phyloP scores from a whole-genome alignment of 2,113 vertebrate genomes.

The Grantiella picta region DNA sequence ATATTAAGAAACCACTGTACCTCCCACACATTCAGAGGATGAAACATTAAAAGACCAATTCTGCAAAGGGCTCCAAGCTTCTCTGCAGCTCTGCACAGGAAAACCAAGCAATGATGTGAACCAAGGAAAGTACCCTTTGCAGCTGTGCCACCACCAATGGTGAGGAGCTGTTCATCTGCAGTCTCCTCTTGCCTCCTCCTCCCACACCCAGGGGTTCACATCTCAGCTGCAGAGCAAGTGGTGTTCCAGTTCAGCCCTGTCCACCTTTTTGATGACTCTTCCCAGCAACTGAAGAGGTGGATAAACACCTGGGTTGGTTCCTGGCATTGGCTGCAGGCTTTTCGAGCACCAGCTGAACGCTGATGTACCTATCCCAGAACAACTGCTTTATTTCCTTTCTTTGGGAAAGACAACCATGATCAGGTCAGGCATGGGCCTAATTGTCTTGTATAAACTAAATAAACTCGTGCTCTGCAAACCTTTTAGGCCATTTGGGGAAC shows the following conservation, averaged over 20 bases:
- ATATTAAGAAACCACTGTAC: slow-evolving; percentile 23
- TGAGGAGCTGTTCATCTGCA: background rate
- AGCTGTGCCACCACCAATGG: background rate
- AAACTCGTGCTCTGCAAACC: background rate
- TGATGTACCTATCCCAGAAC: background rate
- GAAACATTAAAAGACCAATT: slow-evolving; percentile 7
- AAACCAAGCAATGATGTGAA: background rate
- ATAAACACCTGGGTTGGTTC: background rate
- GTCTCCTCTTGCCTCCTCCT: background rate
- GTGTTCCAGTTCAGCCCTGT: background rate
- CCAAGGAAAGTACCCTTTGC: background rate
- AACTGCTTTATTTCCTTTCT: background rate
- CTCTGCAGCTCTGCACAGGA: background rate
- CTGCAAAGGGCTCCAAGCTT: background rate
- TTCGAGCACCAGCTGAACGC: background rate
- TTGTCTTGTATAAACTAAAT: background rate
- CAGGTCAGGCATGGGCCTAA: background rate
- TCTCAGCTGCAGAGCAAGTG: background rate
- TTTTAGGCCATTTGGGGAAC: background rate
- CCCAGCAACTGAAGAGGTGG: background rate
- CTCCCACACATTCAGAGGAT: slow-evolving; percentile 17
- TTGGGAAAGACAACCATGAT: background rate
- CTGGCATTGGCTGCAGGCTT: background rate
- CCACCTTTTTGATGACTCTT: background rate
- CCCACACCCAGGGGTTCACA: background rate